Conservation (phyloP, 1,140 invertebrate species). For the Tetragnatha versicolor region DNA sequence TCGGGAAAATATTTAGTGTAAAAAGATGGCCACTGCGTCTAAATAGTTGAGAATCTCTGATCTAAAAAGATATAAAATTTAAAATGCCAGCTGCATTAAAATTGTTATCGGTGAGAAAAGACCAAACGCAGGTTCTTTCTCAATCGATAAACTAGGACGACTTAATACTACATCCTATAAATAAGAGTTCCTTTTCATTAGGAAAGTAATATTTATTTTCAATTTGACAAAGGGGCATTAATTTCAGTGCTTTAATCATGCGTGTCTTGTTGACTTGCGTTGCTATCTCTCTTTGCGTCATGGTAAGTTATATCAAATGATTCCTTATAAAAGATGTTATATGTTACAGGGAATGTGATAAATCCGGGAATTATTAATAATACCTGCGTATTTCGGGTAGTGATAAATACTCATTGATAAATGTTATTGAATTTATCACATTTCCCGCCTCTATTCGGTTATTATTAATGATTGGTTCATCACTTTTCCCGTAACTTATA, state of each 20-base stretch:
- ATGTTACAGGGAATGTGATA: background rate
- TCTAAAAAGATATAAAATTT: no score
- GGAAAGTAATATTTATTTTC: background rate
- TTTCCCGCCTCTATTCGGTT: background rate
- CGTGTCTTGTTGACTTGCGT: slow-evolving; percentile 10
- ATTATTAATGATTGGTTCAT: background rate
- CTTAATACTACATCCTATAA: background rate
- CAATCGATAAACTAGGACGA: background rate
- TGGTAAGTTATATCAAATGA: slow-evolving; percentile 4
- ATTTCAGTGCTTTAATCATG: background rate
- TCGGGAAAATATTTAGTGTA: no score
- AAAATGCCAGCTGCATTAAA: background rate
- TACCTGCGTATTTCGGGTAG: no score
- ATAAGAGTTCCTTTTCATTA: background rate
- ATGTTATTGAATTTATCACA: no score
- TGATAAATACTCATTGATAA: no score
- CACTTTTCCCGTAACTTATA: no score
- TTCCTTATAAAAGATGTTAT: background rate
- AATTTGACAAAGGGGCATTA: background rate
- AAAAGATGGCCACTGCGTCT: no score
- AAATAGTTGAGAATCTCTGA: no score
- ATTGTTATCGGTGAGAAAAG: background rate
- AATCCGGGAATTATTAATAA: no score
- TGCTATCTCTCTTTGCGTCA: slow-evolving; percentile 1
- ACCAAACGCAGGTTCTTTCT: background rate